Evolutionary conservation across 2,888 invertebrate species (phyloP).

Genomic region (Oxyteleia sp.): DNA sequence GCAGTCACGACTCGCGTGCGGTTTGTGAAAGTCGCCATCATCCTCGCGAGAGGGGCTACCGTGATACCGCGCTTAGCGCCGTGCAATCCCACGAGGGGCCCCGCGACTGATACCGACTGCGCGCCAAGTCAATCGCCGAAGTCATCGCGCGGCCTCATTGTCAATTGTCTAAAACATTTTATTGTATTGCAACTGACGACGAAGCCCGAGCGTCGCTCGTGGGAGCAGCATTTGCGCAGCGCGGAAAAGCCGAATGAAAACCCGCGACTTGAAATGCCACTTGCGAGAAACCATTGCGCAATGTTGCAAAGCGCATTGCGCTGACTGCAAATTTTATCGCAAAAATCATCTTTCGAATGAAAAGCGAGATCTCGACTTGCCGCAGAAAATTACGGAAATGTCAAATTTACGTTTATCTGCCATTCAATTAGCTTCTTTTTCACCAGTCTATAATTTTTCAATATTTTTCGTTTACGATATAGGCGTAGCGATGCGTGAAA

Average conservation of each 20-base stretch:
- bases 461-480: too few species aligned
- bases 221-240: conserved; percentile 5
- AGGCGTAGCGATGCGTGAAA: too few species aligned
- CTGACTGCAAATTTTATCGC: conserved; percentile 40
- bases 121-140: conserved; percentile 27
- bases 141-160: conserved; percentile 38
- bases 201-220: conserved; percentile 2
- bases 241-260: conserved; percentile 18
- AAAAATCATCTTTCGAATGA: conserved; percentile 10
- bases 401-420: too few species aligned
- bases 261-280: conserved; percentile 6
- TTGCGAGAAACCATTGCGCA: conserved; percentile 21
- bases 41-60: conserved; percentile 52
- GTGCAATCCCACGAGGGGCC: conserved; percentile 17
- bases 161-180: conserved; percentile 46
- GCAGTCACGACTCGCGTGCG: conserved; percentile 57
- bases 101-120: neutral
- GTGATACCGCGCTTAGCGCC: conserved; percentile 31
- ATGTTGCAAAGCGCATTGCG: conserved; percentile 18
- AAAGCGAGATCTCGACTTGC: neutral
- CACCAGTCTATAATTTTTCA: too few species aligned
- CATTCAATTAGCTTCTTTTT: too few species aligned
- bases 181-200: conserved; percentile 17
- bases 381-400: neutral
- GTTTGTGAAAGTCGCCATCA: conserved; percentile 60